Base-by-base conservation (phyloP, 2,797 vertebrate species). In the Amazona finschi region DNA sequence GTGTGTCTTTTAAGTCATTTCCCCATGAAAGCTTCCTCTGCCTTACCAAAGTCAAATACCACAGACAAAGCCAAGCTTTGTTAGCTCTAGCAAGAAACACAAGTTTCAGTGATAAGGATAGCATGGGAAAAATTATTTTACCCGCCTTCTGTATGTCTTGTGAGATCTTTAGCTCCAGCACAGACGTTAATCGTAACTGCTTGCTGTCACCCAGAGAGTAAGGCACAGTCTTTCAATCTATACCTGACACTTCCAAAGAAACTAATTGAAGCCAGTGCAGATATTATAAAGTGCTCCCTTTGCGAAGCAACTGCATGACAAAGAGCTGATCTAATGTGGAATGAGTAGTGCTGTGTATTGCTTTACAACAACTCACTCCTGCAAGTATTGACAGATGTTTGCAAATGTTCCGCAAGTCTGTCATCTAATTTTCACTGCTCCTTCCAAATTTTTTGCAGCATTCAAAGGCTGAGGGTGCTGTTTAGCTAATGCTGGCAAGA, bases 301-400 rank as follows among this genome's bases (percentile, higher is more conserved):
- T 69, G 25, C 69, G 87, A 77, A 89, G 75, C 50, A 83, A n/a
- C 2, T 4, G 15, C 36, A 18, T 41, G 72, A 69, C 61, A 77
- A 69, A 79, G 61, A 80, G 72, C 19, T 92, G 69, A 69, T 83
- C 84, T 62, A 72, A 58, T 8, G 24, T 72, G 57, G 44, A 94
- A 71, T 38, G 62, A 89, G 61, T 50, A 83, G 53, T 24, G 15
- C 33, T 6, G 3, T 33, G 70, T 62, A 82, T 87, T 62, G n/a
- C 24, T 57, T 72, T 39, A 5, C 21, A 75, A 50, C 36, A 83
- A 60, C n/a, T 80, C 53, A 15, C 24, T 84, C 58, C 39, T 57
- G 44, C 44, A 92, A 65, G 83, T 80, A 47, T 47, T 94, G 70
- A 85, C 89, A 95, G 89, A 85, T 89, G 89, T 93, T 89, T 80